These are phyloP conservation scores for Hydractinia symbiolongicarpus DNA, from an alignment of 30 jellyfish, hydroid and myxozoan species.

Conservation along the genomic window DNA sequence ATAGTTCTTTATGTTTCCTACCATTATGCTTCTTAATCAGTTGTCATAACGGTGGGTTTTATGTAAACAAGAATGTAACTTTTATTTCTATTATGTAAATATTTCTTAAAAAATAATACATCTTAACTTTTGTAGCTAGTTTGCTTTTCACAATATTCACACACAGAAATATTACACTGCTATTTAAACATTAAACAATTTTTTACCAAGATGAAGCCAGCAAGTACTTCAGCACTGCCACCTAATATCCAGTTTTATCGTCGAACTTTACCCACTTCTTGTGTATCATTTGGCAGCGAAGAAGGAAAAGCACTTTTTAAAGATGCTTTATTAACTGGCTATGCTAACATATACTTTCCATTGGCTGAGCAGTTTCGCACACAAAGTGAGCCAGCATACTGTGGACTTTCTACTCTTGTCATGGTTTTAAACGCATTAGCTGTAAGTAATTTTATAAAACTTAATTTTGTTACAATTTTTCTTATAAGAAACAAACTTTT, in stretches of 20 bases:
- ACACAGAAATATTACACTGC: no score
- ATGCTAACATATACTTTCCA: slow-evolving; percentile 55
- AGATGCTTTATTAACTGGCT: slow-evolving; percentile 58
- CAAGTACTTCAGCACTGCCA: no score
- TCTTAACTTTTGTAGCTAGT: no score
- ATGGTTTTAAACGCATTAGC: slow-evolving; percentile 73
- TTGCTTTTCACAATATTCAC: no score
- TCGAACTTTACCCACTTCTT: slow-evolving; percentile 51
- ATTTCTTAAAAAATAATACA: no score
- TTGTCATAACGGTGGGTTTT: no score
- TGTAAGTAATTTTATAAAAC: slow-evolving; percentile 12
- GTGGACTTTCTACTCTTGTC: slow-evolving; percentile 83
- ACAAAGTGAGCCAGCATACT: slow-evolving; percentile 84
- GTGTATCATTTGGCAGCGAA: slow-evolving; percentile 61
- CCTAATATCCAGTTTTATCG: slow-evolving; percentile 45
- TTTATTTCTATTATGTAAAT: no score
- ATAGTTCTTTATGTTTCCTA: no score
- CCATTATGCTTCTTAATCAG: no score
- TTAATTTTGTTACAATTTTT: background rate
- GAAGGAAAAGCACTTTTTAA: slow-evolving; percentile 63
- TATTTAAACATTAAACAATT: no score
- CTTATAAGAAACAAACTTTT: background rate
- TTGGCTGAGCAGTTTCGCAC: slow-evolving; percentile 84
- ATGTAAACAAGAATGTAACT: no score
- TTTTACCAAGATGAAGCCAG: no score